Conservation (phyloP, 2,113 vertebrate species). For the Leptobrachium ailaonicum region DNA sequence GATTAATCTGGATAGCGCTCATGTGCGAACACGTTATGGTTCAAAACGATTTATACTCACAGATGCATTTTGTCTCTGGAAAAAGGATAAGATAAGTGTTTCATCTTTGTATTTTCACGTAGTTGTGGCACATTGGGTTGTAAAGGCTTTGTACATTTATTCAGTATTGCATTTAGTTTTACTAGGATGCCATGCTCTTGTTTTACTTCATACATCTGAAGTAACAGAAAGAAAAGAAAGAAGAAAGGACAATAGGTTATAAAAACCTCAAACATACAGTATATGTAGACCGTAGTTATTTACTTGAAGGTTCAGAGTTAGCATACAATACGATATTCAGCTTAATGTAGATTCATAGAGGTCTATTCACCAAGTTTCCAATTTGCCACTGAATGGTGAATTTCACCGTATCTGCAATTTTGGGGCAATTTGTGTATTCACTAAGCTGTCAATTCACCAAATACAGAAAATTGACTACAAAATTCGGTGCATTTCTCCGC, state of each 20-base stretch:
- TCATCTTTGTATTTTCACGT: conserved; percentile 70
- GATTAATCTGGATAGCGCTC: background rate
- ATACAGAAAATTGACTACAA: too few species aligned
- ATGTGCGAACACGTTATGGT: background rate
- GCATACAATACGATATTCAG: too few species aligned
- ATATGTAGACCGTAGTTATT: too few species aligned
- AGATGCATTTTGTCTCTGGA: conserved; percentile 93
- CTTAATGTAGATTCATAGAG: too few species aligned
- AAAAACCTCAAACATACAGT: too few species aligned
- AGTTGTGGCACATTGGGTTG: conserved; percentile 81
- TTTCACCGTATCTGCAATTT: too few species aligned
- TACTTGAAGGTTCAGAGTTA: too few species aligned
- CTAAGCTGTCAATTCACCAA: too few species aligned
- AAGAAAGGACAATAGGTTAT: background rate
- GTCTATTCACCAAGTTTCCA: too few species aligned
- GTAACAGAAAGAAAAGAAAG: conserved; percentile 15
- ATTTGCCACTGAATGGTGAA: too few species aligned
- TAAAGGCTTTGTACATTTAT: conserved; percentile 78
- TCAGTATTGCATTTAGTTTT: conserved; percentile 69
- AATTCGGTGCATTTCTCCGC: too few species aligned
- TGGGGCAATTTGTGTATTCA: too few species aligned
- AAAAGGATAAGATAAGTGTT: conserved; percentile 86
- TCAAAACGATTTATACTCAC: conserved; percentile 72
- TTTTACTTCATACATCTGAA: conserved; percentile 85
- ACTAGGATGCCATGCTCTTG: conserved; percentile 76